Conservation (phyloP, 1,140 invertebrate genomes). For the Liolophura sinensis region DNA sequence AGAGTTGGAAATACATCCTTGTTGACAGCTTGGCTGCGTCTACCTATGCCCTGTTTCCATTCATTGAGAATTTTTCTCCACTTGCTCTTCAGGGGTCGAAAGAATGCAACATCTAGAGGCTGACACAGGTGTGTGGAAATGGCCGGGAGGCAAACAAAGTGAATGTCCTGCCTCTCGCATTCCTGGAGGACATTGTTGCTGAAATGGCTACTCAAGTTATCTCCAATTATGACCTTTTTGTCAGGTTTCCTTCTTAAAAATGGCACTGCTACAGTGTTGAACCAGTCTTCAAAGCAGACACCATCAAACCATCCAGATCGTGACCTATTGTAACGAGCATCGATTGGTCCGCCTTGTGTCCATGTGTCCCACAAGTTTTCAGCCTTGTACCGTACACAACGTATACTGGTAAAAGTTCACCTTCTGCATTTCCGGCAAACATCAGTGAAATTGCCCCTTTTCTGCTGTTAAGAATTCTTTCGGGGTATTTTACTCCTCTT, state of each 20-base stretch:
- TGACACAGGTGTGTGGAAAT: slow-evolving; percentile 29
- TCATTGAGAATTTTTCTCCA: slow-evolving; percentile 50
- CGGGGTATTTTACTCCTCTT: slow-evolving; percentile 49
- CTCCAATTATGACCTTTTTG: slow-evolving; percentile 26
- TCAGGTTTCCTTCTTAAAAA: slow-evolving; percentile 34
- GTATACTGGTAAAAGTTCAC: slow-evolving; percentile 43
- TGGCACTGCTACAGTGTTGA: slow-evolving; percentile 31
- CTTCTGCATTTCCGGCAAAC: slow-evolving; percentile 28
- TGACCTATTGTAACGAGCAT: slow-evolving; percentile 36
- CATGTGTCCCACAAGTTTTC: slow-evolving; percentile 41
- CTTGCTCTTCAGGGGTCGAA: slow-evolving; percentile 21
- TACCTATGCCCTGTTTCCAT: slow-evolving; percentile 31
- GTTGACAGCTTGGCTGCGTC: too few relatives aligned
- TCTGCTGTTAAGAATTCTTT: slow-evolving; percentile 46
- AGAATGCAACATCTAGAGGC: slow-evolving; percentile 34
- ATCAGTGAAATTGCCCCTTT: slow-evolving; percentile 31
- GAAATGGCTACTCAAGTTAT: slow-evolving; percentile 23
- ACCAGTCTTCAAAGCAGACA: slow-evolving; percentile 47
- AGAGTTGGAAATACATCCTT: too few relatives aligned
- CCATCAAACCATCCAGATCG: slow-evolving; percentile 54
- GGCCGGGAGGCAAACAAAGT: slow-evolving; percentile 23
- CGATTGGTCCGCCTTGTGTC: slow-evolving; percentile 40
- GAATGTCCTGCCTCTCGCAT: slow-evolving; percentile 21
- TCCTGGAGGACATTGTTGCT: slow-evolving; percentile 8
- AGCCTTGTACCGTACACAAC: slow-evolving; percentile 55